A percentile compares a stretch with the other conserved stretches of the same genome.
Evolutionary conservation across 2,113 vertebrate species (phyloP).

Genomic region (Melanocharis versteri): DNA sequence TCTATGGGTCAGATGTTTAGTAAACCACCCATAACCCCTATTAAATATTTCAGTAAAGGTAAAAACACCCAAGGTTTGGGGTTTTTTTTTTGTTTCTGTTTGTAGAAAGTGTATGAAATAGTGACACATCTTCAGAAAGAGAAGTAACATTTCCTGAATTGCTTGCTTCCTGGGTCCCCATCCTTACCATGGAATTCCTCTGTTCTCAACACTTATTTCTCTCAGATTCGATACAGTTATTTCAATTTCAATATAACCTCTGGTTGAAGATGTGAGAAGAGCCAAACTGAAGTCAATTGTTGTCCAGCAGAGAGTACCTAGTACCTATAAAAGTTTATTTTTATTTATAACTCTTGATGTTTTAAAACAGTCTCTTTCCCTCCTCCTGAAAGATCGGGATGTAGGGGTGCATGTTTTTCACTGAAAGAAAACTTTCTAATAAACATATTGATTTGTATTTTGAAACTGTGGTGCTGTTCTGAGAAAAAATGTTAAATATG

Average conservation of each 20-base stretch:
- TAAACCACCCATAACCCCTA: background rate
- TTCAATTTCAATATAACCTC: background rate
- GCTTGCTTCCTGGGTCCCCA: background rate
- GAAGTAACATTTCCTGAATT: background rate
- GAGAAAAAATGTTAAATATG: constrained; percentile 22
- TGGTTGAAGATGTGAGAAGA: background rate
- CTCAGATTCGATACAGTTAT: background rate
- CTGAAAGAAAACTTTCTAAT: background rate
- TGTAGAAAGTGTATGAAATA: background rate
- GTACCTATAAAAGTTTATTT: background rate
- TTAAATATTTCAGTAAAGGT: background rate
- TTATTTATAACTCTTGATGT: background rate
- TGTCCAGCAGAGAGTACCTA: background rate
- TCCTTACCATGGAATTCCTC: background rate
- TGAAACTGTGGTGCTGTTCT: background rate
- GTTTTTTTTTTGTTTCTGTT: background rate
- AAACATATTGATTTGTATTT: background rate
- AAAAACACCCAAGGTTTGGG: accelerated
- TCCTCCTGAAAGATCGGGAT: background rate
- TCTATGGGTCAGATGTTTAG: background rate
- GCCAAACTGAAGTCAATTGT: background rate
- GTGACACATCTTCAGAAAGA: background rate
- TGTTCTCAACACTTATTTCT: background rate
- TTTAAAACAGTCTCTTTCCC: background rate
- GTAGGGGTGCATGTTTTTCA: background rate